Evolutionary conservation across 1,140 invertebrate species (phyloP).

Genomic region (Drosophila nigrodunni): DNA sequence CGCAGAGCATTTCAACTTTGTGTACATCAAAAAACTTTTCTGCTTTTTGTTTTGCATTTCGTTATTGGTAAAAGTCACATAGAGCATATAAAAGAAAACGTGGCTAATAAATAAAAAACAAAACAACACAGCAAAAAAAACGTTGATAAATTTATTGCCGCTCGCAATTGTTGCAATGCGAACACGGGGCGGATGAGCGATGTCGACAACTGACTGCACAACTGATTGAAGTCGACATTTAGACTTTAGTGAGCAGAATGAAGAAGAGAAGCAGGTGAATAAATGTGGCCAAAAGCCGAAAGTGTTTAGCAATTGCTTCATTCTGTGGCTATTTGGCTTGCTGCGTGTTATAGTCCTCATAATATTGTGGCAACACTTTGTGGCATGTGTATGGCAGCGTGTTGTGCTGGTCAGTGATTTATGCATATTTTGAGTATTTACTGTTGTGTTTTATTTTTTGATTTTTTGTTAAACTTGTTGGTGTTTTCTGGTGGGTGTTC

Average conservation of each 20-base stretch:
- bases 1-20: slow-evolving; percentile 19
- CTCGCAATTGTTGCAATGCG: slow-evolving; percentile 52
- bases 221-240: slow-evolving; percentile 72
- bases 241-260: background rate
- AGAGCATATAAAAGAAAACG: slow-evolving; percentile 29
- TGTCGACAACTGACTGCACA: slow-evolving; percentile 50
- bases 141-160: slow-evolving; percentile 74
- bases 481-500: slow-evolving; percentile 3
- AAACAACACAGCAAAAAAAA: slow-evolving; percentile 16
- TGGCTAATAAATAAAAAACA: slow-evolving; percentile 56
- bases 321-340: slow-evolving; percentile 41
- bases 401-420: slow-evolving; percentile 40
- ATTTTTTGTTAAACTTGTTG: background rate
- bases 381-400: slow-evolving; percentile 21
- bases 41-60: slow-evolving; percentile 28
- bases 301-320: slow-evolving; percentile 47
- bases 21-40: background rate
- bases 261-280: background rate
- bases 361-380: slow-evolving; percentile 58
- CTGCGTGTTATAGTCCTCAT: slow-evolving; percentile 53
- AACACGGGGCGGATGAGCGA: slow-evolving; percentile 52
- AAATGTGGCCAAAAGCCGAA: slow-evolving; percentile 32
- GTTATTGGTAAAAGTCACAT: slow-evolving; percentile 26
- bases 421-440: slow-evolving; percentile 58
- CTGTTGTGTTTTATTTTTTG: background rate